These are phyloP conservation scores for Agrypnus murinus DNA, from an alignment of 2,888 invertebrate species.

Conservation along the genomic window DNA sequence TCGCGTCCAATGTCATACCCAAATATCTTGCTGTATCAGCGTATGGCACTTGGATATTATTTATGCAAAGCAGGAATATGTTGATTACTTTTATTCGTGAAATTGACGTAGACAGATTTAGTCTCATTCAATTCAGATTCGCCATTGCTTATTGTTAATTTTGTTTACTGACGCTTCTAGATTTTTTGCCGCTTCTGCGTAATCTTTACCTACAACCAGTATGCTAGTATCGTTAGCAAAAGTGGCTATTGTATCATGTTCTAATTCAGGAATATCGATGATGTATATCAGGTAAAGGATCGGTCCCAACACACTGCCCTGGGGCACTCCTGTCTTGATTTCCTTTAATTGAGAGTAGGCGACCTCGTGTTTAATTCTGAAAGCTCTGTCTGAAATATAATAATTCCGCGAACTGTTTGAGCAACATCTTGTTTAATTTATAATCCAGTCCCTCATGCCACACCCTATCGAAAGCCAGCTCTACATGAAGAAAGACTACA, in stretches of 20 bases:
- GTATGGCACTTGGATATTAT: too few species aligned
- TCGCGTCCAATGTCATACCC: too few species aligned
- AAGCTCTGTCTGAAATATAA: conserved; percentile 36
- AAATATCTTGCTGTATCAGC: too few species aligned
- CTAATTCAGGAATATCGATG: neutral
- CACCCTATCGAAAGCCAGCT: conserved; percentile 44
- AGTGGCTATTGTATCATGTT: too few species aligned
- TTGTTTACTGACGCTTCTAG: conserved; percentile 14
- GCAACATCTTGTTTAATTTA: conserved; percentile 42
- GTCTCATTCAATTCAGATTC: conserved; percentile 39
- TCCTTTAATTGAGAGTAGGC: conserved; percentile 39
- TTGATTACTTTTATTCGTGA: conserved; percentile 43
- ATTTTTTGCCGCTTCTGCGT: conserved; percentile 18
- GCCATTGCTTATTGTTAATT: conserved; percentile 51
- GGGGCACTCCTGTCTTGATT: too few species aligned
- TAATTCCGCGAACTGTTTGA: conserved; percentile 27
- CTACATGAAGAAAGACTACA: conserved; percentile 41
- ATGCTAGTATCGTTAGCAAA: conserved; percentile 46
- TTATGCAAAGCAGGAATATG: too few species aligned
- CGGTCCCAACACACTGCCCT: conserved; percentile 42
- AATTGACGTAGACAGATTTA: conserved; percentile 34
- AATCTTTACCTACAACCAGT: conserved; percentile 22
- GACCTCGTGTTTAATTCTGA: conserved; percentile 38
- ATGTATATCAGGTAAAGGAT: conserved; percentile 13
- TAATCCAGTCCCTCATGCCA: conserved; percentile 39